Percentiles rank a stretch among this genome's conserved stretches.
Evolutionary conservation across 2,888 invertebrate genomes (phyloP).

Genomic region (Laothoe populi): DNA sequence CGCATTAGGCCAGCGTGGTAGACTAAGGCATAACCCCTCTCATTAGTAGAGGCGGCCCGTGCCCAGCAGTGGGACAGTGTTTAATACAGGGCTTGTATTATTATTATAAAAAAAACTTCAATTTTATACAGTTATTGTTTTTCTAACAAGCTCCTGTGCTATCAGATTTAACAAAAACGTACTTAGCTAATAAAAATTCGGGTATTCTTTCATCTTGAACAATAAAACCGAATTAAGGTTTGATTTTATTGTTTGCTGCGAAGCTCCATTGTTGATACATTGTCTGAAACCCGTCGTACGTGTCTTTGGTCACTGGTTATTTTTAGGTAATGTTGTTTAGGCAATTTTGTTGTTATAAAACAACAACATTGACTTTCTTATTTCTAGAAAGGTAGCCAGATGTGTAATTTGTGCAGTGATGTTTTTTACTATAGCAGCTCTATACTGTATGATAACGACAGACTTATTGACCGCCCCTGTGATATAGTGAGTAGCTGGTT

Average conservation of each 20-base stretch:
- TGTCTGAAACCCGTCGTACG: background rate
- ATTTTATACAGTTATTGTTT: background rate
- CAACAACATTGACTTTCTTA: too few relatives aligned
- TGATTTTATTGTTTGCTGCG: slow-evolving; percentile 28
- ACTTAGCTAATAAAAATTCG: slow-evolving; percentile 20
- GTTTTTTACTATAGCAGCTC: background rate
- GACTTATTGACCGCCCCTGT: too few relatives aligned
- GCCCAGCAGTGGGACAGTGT: too few relatives aligned
- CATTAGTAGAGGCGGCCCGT: too few relatives aligned
- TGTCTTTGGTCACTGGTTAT: background rate
- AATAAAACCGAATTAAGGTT: slow-evolving; percentile 29
- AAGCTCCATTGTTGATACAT: slow-evolving; percentile 17
- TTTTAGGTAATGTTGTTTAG: background rate
- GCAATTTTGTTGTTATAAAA: too few relatives aligned
- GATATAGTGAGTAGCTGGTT: too few relatives aligned
- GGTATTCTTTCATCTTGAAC: slow-evolving; percentile 18
- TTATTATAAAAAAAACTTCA: too few relatives aligned
- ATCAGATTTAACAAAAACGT: slow-evolving; percentile 11
- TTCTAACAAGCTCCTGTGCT: background rate
- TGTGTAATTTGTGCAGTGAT: background rate
- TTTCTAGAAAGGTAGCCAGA: background rate
- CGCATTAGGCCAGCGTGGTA: too few relatives aligned
- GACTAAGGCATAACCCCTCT: too few relatives aligned
- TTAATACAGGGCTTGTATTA: too few relatives aligned
- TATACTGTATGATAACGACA: too few relatives aligned